A percentile compares a stretch with the other conserved stretches of the same genome.
Evolutionary conservation across 2,113 vertebrate species (phyloP).

Genomic region (Ictalurus furcatus): DNA sequence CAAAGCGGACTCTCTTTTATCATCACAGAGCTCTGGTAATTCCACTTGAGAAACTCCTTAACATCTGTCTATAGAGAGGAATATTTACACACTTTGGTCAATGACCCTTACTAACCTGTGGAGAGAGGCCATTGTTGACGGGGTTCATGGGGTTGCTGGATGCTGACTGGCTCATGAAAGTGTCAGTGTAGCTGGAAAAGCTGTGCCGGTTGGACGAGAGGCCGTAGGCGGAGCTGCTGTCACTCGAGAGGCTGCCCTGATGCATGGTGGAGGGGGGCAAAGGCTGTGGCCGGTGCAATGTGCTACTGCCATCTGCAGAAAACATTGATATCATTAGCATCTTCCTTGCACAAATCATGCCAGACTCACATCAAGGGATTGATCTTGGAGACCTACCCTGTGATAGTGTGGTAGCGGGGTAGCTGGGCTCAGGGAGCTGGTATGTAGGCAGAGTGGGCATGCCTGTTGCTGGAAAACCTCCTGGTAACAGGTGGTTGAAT

Average conservation of each 20-base stretch:
- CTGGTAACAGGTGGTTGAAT: slow-evolving; percentile 93
- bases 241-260: slow-evolving; percentile 82
- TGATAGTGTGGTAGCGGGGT: slow-evolving; percentile 80
- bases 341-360: not conserved
- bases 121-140: slow-evolving; percentile 91
- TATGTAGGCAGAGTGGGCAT: slow-evolving; percentile 90
- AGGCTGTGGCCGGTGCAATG: slow-evolving; percentile 92
- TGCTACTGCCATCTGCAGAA: slow-evolving; percentile 80
- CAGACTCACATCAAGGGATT: not conserved
- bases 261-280: slow-evolving; percentile 94
- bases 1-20: slow-evolving; percentile 48
- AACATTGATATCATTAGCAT: slow-evolving; percentile 17
- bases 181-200: slow-evolving; percentile 95
- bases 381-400: slow-evolving; percentile 76
- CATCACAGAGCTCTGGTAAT: slow-evolving; percentile 50
- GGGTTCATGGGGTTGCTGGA: slow-evolving; percentile 91
- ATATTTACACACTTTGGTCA: slow-evolving; percentile 50
- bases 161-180: slow-evolving; percentile 87
- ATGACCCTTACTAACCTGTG: slow-evolving; percentile 81
- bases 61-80: slow-evolving; percentile 47
- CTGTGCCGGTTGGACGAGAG: slow-evolving; percentile 82
- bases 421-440: slow-evolving; percentile 91
- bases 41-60: slow-evolving; percentile 54
- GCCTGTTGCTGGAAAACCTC: slow-evolving; percentile 88
- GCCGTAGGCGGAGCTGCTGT: slow-evolving; percentile 83